Conservation (phyloP, 2,797 vertebrate species). For the Catharus ustulatus region DNA sequence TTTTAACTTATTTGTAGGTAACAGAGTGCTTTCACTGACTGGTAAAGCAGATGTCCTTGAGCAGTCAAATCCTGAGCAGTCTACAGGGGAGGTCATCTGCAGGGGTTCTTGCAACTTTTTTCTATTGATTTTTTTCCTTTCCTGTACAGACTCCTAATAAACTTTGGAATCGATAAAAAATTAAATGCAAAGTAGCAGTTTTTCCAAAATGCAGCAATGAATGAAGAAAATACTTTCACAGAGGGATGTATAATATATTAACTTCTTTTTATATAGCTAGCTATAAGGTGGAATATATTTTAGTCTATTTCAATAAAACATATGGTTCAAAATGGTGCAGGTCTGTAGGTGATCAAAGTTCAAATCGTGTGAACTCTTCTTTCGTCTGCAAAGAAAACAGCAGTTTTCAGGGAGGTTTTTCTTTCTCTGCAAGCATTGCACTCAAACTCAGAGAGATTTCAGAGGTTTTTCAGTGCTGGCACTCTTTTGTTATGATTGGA, state of each 20-base stretch:
- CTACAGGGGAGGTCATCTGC: neutral
- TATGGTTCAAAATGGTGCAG: neutral
- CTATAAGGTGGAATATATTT: neutral
- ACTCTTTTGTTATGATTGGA: neutral
- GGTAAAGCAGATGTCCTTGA: conserved; percentile 35
- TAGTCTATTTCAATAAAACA: neutral
- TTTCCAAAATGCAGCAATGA: neutral
- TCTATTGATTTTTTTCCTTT: neutral
- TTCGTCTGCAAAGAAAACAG: neutral
- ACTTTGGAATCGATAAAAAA: neutral
- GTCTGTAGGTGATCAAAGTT: neutral
- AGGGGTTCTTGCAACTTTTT: neutral
- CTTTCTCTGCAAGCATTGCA: neutral
- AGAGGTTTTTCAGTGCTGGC: neutral
- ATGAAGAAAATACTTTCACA: neutral
- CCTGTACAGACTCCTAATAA: neutral
- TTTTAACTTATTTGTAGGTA: conserved; percentile 29
- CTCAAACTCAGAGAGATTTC: neutral
- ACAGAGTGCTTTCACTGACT: conserved; percentile 7
- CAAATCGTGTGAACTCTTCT: neutral
- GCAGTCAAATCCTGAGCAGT: neutral
- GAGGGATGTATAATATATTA: neutral
- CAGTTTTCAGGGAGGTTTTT: neutral
- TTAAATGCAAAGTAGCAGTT: neutral
- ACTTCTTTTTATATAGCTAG: neutral